phyloP scores from a whole-genome alignment of 53 echinoderm and acorn worm genomes.

The Holothuria leucospilota region DNA sequence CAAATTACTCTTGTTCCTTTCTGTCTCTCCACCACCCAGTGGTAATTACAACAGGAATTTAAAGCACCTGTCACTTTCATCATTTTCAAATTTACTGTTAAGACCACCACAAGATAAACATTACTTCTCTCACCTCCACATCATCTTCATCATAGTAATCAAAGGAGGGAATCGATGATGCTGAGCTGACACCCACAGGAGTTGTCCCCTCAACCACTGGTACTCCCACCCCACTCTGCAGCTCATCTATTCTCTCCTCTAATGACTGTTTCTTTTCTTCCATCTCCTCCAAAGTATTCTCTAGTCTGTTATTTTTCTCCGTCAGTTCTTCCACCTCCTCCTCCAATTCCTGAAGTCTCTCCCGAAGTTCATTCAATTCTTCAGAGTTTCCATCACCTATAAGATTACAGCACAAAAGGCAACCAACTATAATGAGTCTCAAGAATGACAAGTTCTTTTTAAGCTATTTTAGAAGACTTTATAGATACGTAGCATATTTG shows the following conservation, averaged over 20 bases:
- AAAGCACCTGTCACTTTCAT: too few relatives aligned
- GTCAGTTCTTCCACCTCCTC: conserved; percentile 76
- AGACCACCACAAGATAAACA: too few relatives aligned
- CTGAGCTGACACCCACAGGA: conserved; percentile 41
- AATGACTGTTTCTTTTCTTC: conserved; percentile 69
- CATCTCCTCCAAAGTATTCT: conserved; percentile 76
- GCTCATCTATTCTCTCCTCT: conserved; percentile 70
- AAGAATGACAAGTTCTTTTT: neutral
- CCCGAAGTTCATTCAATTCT: conserved; percentile 70
- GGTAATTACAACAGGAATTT: too few relatives aligned
- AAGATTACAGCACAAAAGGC: neutral
- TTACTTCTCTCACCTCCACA: conserved; percentile 70
- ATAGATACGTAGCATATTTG: neutral
- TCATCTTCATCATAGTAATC: conserved; percentile 90
- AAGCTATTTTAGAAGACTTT: neutral
- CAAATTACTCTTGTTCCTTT: too few relatives aligned
- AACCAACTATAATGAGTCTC: neutral
- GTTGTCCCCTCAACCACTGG: too few relatives aligned
- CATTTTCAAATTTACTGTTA: too few relatives aligned
- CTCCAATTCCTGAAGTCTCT: conserved; percentile 76
- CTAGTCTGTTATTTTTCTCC: conserved; percentile 60
- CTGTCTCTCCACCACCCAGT: too few relatives aligned
- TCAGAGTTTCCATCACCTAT: conserved; percentile 55
- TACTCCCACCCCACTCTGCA: conserved; percentile 66
- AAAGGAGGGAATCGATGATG: conserved; percentile 30